These are phyloP conservation scores for Ancistrus triradiatus DNA, from an alignment of 2,113 vertebrate species.

Conservation along the genomic window DNA sequence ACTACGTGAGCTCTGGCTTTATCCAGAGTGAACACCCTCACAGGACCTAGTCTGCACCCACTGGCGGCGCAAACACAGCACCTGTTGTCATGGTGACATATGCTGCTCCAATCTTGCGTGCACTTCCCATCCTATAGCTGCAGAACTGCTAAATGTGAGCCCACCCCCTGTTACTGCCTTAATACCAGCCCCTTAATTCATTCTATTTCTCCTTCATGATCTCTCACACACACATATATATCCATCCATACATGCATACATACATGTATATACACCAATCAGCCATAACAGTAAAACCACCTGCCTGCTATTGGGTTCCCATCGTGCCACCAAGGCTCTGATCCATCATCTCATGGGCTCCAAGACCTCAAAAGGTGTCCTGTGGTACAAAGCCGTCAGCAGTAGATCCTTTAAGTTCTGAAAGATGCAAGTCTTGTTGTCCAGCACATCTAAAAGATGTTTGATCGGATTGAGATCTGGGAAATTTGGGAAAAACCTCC, in stretches of 20 bases:
- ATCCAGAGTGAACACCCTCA: conserved; percentile 8
- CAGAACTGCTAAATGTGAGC: conserved; percentile 6
- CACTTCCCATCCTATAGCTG: conserved; percentile 22
- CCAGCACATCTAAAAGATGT: too few species aligned
- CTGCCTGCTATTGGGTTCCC: too few species aligned
- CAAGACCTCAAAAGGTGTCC: too few species aligned
- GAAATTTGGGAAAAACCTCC: too few species aligned
- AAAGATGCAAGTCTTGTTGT: too few species aligned
- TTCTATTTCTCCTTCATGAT: not conserved
- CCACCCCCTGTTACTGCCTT: not conserved
- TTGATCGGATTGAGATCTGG: too few species aligned
- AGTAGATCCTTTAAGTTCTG: too few species aligned
- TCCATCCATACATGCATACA: too few species aligned
- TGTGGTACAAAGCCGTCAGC: too few species aligned
- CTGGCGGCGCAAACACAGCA: conserved; percentile 6
- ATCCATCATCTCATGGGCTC: too few species aligned
- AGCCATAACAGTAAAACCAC: too few species aligned
- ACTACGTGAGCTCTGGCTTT: conserved; percentile 16
- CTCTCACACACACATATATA: not conserved
- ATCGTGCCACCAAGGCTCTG: too few species aligned
- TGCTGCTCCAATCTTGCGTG: conserved; percentile 25
- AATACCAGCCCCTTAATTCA: not conserved
- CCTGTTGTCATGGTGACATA: conserved; percentile 40
- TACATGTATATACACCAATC: not conserved
- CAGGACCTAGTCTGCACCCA: conserved; percentile 5